Evolutionary conservation across 2,113 vertebrate species (phyloP).

Genomic region (Eupsittula cactorum): DNA sequence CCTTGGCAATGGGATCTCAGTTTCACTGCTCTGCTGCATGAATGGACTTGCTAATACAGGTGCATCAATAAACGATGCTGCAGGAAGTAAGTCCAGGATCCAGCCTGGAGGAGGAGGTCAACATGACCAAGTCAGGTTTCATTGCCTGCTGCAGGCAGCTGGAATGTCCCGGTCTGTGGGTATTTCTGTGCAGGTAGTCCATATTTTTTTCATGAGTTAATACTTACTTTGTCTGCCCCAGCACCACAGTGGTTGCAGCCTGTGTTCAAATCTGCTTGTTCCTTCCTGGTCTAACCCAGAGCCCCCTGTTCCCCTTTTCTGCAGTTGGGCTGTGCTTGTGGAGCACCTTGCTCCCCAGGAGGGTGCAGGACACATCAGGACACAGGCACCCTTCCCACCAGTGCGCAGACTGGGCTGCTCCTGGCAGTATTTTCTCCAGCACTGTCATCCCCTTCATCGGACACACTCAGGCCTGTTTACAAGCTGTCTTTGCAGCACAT

Average conservation of each 20-base stretch:
- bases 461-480: fast-evolving
- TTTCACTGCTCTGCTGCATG: neutral
- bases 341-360: neutral
- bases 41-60: neutral
- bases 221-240: fast-evolving
- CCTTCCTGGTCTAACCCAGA: neutral
- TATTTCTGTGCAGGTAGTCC: neutral
- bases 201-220: fast-evolving
- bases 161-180: fast-evolving
- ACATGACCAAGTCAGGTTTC: fast-evolving
- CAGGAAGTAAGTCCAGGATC: neutral
- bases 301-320: neutral
- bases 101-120: neutral
- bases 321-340: neutral
- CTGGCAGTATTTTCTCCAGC: fast-evolving
- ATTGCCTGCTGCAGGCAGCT: neutral
- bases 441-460: fast-evolving
- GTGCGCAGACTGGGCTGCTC: fast-evolving
- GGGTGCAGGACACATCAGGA: neutral
- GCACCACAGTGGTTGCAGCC: fast-evolving
- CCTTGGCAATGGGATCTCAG: neutral
- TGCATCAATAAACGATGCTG: neutral
- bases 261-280: neutral
- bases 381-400: fast-evolving
- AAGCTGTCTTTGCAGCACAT: fast-evolving